Conservation (phyloP, 1,140 invertebrate species). For the Dryas iulia region DNA sequence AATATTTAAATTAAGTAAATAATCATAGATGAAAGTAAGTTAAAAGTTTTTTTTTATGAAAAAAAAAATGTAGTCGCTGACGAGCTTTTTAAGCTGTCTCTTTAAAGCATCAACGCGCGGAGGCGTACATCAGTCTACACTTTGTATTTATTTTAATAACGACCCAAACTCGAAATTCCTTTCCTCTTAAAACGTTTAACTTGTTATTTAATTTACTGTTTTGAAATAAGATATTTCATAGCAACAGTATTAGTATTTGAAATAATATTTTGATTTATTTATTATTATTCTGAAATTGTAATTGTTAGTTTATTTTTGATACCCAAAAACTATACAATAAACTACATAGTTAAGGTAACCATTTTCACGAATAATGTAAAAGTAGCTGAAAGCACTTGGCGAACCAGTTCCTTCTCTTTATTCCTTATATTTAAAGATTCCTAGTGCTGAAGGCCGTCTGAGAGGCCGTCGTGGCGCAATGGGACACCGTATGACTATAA, state of each 20-base stretch:
- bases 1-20: neutral
- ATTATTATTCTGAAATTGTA: no score
- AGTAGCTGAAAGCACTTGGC: no score
- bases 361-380: no score
- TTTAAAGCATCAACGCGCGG: neutral
- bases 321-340: no score
- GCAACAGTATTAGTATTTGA: neutral
- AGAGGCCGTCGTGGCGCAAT: no score
- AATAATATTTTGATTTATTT: no score
- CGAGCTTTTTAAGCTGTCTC: constrained; percentile 1
- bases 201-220: constrained; percentile 1
- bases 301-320: no score
- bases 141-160: constrained; percentile 1
- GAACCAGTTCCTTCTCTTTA: no score
- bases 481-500: no score
- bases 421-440: no score
- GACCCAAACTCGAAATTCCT: neutral
- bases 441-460: no score
- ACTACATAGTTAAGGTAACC: no score
- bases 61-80: neutral
- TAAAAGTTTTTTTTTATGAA: neutral
- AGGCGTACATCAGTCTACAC: constrained; percentile 1
- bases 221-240: neutral
- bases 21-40: neutral
- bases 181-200: neutral